Base-by-base conservation (phyloP, 2,113 vertebrate species). In the Penelope pileata region DNA sequence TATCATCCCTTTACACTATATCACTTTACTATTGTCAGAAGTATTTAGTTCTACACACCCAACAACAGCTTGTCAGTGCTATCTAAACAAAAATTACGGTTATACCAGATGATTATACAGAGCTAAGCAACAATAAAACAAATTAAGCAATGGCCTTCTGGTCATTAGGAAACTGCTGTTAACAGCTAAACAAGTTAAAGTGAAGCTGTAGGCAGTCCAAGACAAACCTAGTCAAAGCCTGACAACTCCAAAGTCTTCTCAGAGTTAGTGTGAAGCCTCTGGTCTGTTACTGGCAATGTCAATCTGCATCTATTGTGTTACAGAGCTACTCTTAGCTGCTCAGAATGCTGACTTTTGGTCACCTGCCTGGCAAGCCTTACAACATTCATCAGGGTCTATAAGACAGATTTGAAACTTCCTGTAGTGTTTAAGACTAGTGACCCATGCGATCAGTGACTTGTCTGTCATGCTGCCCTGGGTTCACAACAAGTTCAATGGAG, bases 401-500 rank as follows among this genome's bases (percentile, higher is more conserved):
- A 70, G n/a, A 85, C 22, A 4, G 0, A 69, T 74, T 27, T 42
- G 29, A 74, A 88, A 58, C 8, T 29, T 58, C 19, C 40, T 47
- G 6, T 9, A 14, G 14, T n/a, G 36, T 66, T 64, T 58, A 51
- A 78, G 66, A 36, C 48, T 15, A 23, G 6, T 14, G 22, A 47
- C 14, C 13, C 26, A 14, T 12, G 18, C 29, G 29, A 59, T 40
- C 16, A 76, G 32, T 0, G 0, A 19, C 23, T 72, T 0, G 0
- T 14, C 4, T 32, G 4, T 7, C 0, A 0, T 0, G 0, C 10
- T 19, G 17, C 9, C 4, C 1, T 11, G n/a, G 27, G 13, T 21
- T 80, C 32, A 34, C 32, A 10, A 5, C 0, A 0, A 7, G 7
- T 9, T 21, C 15, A 4, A 19, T 0, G 2, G 29, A 34, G 8